Conservation (phyloP, 1,140 invertebrate genomes). For the Drosophila ambigua region DNA sequence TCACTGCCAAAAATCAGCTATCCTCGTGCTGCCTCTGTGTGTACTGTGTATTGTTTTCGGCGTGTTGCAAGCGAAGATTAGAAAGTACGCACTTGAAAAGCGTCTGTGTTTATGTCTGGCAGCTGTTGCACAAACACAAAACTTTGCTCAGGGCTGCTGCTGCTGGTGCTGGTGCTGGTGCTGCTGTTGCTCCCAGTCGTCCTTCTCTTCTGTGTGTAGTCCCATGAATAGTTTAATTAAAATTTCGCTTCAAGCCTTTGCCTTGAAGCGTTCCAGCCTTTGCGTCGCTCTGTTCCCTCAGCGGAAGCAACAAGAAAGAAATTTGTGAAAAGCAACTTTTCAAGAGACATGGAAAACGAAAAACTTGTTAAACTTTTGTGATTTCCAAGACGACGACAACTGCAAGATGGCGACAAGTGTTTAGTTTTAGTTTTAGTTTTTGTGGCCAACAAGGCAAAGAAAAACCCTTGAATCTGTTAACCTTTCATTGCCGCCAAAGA, state of each 20-base stretch:
- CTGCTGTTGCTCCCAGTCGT: conserved; percentile 22
- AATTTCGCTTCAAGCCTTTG: conserved; percentile 72
- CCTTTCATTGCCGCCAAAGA: conserved; percentile 53
- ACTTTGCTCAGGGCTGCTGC: conserved; percentile 6
- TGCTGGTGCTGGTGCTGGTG: background rate
- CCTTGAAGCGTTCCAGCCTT: conserved; percentile 55
- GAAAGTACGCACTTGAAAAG: conserved; percentile 79
- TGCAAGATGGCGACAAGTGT: conserved; percentile 68
- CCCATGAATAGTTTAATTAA: conserved; percentile 78
- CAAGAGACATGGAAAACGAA: conserved; percentile 30
- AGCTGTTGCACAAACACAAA: conserved; percentile 46
- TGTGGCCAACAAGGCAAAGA: conserved; percentile 36
- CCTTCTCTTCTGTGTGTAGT: conserved; percentile 3
- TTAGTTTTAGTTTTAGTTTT: conserved; percentile 50
- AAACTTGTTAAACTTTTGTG: conserved; percentile 69
- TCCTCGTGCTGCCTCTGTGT: conserved; percentile 38
- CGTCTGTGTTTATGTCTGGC: conserved; percentile 75
- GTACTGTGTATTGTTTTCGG: conserved; percentile 52
- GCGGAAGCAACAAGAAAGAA: conserved; percentile 54
- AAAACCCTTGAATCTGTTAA: conserved; percentile 67
- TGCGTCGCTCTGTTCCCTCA: background rate
- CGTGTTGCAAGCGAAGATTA: conserved; percentile 78
- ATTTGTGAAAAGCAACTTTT: conserved; percentile 47
- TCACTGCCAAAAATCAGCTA: conserved; percentile 59
- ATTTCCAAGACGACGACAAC: conserved; percentile 61